Evolutionary conservation across 30 jellyfish, hydroid and myxozoan genomes (phyloP), one percentile per base, ranked within the genome.

Genomic region (Pseudorhiza aurosa): DNA sequence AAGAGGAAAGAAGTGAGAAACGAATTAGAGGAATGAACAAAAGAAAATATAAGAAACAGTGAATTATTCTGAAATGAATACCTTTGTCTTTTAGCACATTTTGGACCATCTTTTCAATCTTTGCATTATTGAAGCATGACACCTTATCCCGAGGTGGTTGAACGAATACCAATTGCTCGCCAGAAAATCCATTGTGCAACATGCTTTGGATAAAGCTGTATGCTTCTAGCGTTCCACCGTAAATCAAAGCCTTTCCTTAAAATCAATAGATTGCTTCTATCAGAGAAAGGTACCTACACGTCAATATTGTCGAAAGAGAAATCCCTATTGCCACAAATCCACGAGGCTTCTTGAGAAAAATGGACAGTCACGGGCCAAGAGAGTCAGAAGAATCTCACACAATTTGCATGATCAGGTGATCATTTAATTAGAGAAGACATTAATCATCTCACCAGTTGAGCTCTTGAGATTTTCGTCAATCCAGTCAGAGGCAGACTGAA

Each of bases 211-310:
- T 88, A 75, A 97, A 94, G 14, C 86, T 67, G 86, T 94, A 94
- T 19, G 99, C 99, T 55, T 94, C 96, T 36, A 94, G 19, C 5
- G 96, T 56, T 24, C 83, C 78, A n/a, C 99, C 99, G 78, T 94
- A 94, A 1, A 94, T 85, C 21, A 94, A 43, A 22, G 73, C 85
- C 7, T 65, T 56, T 0, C 83, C 98, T 92, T 44, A 1, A 84
- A 33, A 35, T 43, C 32, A 58, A 32, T 35, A 32, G 30, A 22
- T n/a, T n/a, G n/a, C n/a, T n/a, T n/a, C n/a, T n/a, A n/a, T n/a
- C n/a, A n/a, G n/a, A n/a, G n/a, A n/a, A n/a, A n/a, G n/a, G n/a
- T n/a, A n/a, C n/a, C n/a, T n/a, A n/a, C n/a, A n/a, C n/a, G n/a
- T n/a, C n/a, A n/a, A n/a, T n/a, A n/a, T n/a, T n/a, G n/a, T n/a